Percentiles rank a stretch among this genome's conserved stretches.
phyloP scores from a whole-genome alignment of 2,797 vertebrate genomes.

The Malurus leucopterus region DNA sequence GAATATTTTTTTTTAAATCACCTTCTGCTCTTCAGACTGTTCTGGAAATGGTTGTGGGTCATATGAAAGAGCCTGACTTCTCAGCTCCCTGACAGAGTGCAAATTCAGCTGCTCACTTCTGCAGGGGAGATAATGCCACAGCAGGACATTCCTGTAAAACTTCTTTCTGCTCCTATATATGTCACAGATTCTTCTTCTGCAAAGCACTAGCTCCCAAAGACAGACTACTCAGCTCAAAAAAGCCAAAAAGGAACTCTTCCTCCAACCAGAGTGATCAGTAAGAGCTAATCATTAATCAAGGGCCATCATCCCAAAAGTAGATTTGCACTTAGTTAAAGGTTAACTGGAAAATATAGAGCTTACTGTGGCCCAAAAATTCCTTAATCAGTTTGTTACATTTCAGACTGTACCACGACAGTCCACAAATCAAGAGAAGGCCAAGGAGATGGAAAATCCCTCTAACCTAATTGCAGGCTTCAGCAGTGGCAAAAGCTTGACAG shows the following conservation, averaged over 20 bases:
- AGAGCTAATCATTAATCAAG: not conserved
- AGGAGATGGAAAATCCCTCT: slow-evolving; percentile 6
- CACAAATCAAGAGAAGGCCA: slow-evolving; percentile 19
- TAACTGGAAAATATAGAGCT: slow-evolving; percentile 10
- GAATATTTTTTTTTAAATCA: not conserved
- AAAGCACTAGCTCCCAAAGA: not conserved
- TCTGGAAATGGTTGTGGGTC: not conserved
- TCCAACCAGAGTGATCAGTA: not conserved
- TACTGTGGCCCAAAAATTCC: not conserved
- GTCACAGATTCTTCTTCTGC: not conserved
- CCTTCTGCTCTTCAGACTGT: not conserved
- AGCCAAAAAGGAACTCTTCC: not conserved
- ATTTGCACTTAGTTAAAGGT: not conserved
- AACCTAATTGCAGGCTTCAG: not conserved
- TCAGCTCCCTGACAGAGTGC: not conserved
- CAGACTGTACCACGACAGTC: not conserved
- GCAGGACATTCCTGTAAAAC: not conserved
- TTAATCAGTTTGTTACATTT: slow-evolving; percentile 1
- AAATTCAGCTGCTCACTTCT: slow-evolving; percentile 38
- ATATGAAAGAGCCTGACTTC: not conserved
- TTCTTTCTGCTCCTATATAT: not conserved
- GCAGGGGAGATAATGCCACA: slow-evolving; percentile 23
- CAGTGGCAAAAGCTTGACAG: not conserved
- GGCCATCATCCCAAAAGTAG: not conserved
- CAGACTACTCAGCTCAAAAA: not conserved